Conservation (phyloP, 92 coral and sea anemone species). For the Desmophyllum pertusum region DNA sequence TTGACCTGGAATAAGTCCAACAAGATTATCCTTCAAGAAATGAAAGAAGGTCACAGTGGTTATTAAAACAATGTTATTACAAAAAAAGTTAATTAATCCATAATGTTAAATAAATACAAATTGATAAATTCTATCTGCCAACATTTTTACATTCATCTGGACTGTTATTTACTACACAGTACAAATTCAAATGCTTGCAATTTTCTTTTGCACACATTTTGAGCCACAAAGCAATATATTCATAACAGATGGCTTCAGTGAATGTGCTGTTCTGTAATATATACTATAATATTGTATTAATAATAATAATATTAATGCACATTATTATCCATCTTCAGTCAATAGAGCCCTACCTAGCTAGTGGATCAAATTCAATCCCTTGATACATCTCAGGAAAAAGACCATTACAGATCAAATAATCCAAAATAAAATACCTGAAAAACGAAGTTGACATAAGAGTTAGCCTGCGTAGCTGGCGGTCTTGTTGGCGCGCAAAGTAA, state of each 20-base stretch:
- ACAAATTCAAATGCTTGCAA: not conserved
- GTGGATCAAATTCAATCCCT: slow-evolving; percentile 83
- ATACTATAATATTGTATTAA: no score
- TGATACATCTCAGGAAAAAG: slow-evolving; percentile 67
- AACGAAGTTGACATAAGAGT: not conserved
- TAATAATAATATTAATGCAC: no score
- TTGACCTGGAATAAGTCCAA: slow-evolving; percentile 73
- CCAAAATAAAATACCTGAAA: slow-evolving; percentile 79
- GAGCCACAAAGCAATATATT: slow-evolving; percentile 37
- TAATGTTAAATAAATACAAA: no score
- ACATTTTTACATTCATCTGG: not conserved
- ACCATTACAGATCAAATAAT: slow-evolving; percentile 63
- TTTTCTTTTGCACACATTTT: slow-evolving; percentile 47
- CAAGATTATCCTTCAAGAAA: slow-evolving; percentile 59
- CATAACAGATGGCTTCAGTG: slow-evolving; percentile 39
- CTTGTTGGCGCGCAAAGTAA: not conserved
- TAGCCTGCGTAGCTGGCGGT: no score
- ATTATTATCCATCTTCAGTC: no score
- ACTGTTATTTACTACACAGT: not conserved
- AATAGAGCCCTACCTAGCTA: slow-evolving; percentile 58
- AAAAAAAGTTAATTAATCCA: no score
- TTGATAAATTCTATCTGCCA: no score
- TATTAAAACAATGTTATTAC: not conserved
- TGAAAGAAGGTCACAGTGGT: not conserved
- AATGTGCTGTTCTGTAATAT: slow-evolving; percentile 33